These are phyloP conservation scores for Itoplectis maculator DNA, from an alignment of 2,888 invertebrate species.

Conservation along the genomic window DNA sequence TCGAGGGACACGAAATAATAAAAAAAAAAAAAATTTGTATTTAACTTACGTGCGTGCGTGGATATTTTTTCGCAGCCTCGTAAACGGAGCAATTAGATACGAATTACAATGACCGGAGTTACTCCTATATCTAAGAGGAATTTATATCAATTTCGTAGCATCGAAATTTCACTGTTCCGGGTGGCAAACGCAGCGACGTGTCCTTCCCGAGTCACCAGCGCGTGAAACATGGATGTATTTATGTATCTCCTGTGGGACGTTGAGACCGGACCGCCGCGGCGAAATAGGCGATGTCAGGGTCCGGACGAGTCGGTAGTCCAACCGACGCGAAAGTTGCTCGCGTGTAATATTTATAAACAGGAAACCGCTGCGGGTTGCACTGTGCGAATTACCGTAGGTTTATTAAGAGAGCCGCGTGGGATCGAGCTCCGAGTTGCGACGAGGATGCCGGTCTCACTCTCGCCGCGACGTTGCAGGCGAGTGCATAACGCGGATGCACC, in stretches of 20 bases:
- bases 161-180: too few species aligned
- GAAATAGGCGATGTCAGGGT: not conserved
- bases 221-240: constrained; percentile 40
- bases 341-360: constrained; percentile 32
- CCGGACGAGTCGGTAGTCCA: not conserved
- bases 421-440: too few species aligned
- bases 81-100: too few species aligned
- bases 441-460: not conserved
- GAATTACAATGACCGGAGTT: constrained; percentile 4
- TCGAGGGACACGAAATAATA: not conserved
- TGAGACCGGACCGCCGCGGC: not conserved
- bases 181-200: not conserved
- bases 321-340: constrained; percentile 37
- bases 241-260: constrained; percentile 24
- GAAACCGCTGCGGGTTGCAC: not conserved
- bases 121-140: not conserved
- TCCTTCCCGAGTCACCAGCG: constrained; percentile 11
- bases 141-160: too few species aligned
- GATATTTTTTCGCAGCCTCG: too few species aligned
- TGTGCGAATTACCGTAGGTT: not conserved
- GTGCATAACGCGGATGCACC: constrained; percentile 16
- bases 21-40: too few species aligned
- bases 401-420: not conserved
- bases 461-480: not conserved
- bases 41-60: too few species aligned